Base-by-base conservation (phyloP, 2,797 vertebrate species). In the Kryptopterus vitreolus region DNA sequence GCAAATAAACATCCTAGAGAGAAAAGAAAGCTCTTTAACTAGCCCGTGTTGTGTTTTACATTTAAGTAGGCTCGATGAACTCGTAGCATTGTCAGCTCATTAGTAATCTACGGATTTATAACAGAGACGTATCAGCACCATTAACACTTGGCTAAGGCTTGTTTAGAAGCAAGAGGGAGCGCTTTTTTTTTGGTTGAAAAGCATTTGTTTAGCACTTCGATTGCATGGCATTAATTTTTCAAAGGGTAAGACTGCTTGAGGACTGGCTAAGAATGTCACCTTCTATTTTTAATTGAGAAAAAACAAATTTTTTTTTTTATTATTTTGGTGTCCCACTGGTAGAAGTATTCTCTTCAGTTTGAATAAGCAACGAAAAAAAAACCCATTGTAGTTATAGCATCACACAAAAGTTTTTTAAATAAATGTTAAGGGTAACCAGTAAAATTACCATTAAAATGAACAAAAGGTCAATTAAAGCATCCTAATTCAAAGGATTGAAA, bases 31-130 rank as follows among this genome's bases (percentile, higher is more conserved):
- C 11, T 72, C 15, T 81, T 82, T 70, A 70, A 82, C 71, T 65
- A 29, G 55, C 66, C 50, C 50, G 63, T 55, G 62, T 76, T 57
- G 61, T 61, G 62, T 79, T 76, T 74, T 71, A 85, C 75, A 70
- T 85, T 73, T 63, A 68, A 72, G 76, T 58, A 71, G 65, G 82
- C 82, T 77, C 43, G 69, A 53, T 79, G 82, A 33, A 85, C 79
- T 83, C 84, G 61, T 62, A 35, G 80, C 65, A 70, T 76, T 79
- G 78, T 84, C 82, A 83, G 79, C 79, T 81, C 55, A 73, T 68
- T 84, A 82, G 77, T 77, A 76, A 70, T 46, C 43, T 71, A 59
- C 66, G 77, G 24, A 70, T 82, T 55, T 81, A 81, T 80, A 80
- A 81, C 31, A 70, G 38, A 76, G 69, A 65, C 76, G 53, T 68